Evolutionary conservation across 1,140 invertebrate species (phyloP), one percentile per base, ranked within the genome.

Genomic region (Radopholus similis): DNA sequence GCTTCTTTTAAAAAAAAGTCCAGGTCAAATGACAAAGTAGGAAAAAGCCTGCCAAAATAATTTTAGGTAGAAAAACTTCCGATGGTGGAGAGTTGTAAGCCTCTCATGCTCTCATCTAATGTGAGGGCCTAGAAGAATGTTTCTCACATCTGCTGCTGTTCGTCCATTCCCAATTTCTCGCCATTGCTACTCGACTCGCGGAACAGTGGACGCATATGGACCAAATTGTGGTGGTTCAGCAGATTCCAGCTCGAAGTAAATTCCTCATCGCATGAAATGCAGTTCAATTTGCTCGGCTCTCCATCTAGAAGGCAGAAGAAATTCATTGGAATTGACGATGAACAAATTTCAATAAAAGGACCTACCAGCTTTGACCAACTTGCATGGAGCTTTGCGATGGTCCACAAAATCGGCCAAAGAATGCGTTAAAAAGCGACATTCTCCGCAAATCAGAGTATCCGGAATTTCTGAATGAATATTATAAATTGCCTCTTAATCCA

Each of bases 381-480:
- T 55, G 37, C 67, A 69, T 2, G 68, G 67, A 30, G 42, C 23
- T 34, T 69, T 69, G 21, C 68, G 47, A 47, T 69, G 67, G 9
- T 69, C 47, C 21, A 72, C 54, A 59, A 53, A 69, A 5, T 69
- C 68, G 15, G 30, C 37, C 26, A 69, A 37, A 42, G 35, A 23
- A 26, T 54, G 11, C 28, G 67, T 69, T 4, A 69, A 49, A 21
- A 72, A 73, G 34, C 67, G 67, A 34, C 67, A 69, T 0, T 21
- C 68, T 9, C 67, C 67, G 42, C 67, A 69, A 42, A 69, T 69
- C 49, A 69, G 32, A 2, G 69, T 69, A 30, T 69, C 67, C 6
- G 30, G 47, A 51, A 51, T 51, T 23, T 51, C 47, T 51, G 47
- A 1, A 49, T n/a, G n/a, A n/a, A n/a, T n/a, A n/a, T n/a, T n/a